A percentile compares a stretch with the other conserved stretches of the same genome.
Evolutionary conservation across 2,113 vertebrate species (phyloP).

Genomic region (Myotis lucifugus): DNA sequence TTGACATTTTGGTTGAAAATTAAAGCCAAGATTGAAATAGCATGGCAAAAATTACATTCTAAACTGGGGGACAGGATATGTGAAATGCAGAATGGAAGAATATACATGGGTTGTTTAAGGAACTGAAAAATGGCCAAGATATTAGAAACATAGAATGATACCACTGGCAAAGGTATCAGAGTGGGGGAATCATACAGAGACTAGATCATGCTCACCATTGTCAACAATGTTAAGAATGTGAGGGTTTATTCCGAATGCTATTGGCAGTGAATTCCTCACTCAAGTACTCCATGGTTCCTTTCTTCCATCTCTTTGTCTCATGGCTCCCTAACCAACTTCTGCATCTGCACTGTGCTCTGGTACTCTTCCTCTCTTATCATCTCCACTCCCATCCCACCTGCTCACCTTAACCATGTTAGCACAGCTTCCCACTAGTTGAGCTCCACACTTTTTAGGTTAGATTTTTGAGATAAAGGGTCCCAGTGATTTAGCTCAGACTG

Average conservation of each 20-base stretch:
- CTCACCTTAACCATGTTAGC: background rate
- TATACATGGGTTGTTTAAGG: background rate
- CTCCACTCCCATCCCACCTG: fast-evolving
- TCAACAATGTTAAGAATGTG: background rate
- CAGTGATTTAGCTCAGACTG: background rate
- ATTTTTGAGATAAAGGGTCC: background rate
- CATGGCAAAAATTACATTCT: background rate
- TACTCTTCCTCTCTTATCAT: background rate
- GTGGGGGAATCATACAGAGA: background rate
- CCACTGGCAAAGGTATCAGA: background rate
- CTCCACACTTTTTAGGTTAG: background rate
- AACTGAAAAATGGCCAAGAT: background rate
- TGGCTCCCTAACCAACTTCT: background rate
- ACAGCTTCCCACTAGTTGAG: background rate
- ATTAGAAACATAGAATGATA: background rate
- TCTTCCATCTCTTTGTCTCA: fast-evolving
- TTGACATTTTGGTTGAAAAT: background rate
- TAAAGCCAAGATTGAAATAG: background rate
- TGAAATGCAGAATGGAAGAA: background rate
- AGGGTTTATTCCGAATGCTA: background rate
- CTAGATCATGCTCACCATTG: background rate
- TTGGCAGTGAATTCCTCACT: background rate
- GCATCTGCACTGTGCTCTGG: fast-evolving
- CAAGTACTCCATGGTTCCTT: background rate
- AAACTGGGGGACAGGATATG: background rate